Conservation (phyloP, 2,113 vertebrate species). For the Falcunculus frontatus region DNA sequence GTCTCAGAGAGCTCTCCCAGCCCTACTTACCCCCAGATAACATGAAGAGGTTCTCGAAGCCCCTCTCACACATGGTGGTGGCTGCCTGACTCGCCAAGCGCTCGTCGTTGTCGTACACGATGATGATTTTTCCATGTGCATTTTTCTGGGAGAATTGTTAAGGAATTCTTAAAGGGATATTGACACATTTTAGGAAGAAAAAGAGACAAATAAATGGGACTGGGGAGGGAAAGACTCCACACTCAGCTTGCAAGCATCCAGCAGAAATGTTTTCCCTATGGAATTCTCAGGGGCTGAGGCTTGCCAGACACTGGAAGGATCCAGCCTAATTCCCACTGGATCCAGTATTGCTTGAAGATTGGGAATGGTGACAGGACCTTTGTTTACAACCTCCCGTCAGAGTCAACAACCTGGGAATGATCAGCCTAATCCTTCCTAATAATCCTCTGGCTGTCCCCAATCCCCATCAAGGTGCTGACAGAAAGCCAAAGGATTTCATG, state of each 20-base stretch:
- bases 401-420: neutral
- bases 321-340: neutral
- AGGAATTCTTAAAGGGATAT: neutral
- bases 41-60: slow-evolving; percentile 95
- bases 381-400: neutral
- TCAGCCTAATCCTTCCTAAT: neutral
- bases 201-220: neutral
- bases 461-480: neutral
- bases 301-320: neutral
- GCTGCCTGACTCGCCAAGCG: slow-evolving; percentile 87
- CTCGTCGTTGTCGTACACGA: slow-evolving; percentile 93
- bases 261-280: neutral
- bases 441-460: neutral
- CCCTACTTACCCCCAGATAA: slow-evolving; percentile 85
- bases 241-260: no score
- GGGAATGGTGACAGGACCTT: neutral
- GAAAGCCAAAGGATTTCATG: neutral
- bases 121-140: slow-evolving; percentile 86
- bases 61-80: slow-evolving; percentile 90
- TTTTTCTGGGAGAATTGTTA: slow-evolving; percentile 85
- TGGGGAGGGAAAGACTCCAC: neutral
- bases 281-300: neutral
- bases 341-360: neutral
- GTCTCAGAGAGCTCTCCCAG: neutral
- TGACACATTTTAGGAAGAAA: neutral